phyloP scores from a whole-genome alignment of 1,140 invertebrate species.

The Ostrea edulis region DNA sequence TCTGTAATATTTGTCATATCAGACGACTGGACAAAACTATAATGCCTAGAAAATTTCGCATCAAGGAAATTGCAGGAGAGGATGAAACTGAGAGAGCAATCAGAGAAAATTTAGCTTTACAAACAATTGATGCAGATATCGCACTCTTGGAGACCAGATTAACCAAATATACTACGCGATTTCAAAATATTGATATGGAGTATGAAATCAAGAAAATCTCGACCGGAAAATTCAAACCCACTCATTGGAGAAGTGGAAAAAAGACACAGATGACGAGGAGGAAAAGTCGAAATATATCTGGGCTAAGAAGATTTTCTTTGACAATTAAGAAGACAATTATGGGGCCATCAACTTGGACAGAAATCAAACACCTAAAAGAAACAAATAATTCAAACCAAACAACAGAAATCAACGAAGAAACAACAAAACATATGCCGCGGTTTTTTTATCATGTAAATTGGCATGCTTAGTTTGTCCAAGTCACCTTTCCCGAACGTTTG shows the following conservation, averaged over 20 bases:
- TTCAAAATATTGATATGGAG: too few species aligned
- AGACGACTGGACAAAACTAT: too few species aligned
- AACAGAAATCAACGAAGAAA: too few species aligned
- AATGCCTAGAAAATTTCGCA: too few species aligned
- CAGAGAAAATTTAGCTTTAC: slow-evolving; percentile 22
- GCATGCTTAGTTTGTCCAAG: too few species aligned
- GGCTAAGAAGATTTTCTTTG: slow-evolving; percentile 23
- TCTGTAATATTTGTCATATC: too few species aligned
- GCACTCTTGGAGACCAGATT: slow-evolving; percentile 30
- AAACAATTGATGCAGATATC: slow-evolving; percentile 42
- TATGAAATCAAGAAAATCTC: too few species aligned
- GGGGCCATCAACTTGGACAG: background rate
- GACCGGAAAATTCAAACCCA: slow-evolving; percentile 1
- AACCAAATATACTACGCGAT: background rate
- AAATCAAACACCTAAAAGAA: slow-evolving; percentile 24
- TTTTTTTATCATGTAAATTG: too few species aligned
- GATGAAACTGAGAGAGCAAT: slow-evolving; percentile 32
- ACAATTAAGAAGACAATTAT: slow-evolving; percentile 45
- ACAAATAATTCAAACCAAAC: background rate
- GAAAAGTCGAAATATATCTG: slow-evolving; percentile 34
- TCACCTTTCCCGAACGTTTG: too few species aligned
- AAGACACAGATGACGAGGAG: slow-evolving; percentile 28
- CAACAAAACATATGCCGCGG: background rate
- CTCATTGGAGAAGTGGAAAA: background rate
- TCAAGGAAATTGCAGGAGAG: too few species aligned